Evolutionary conservation across 2,797 vertebrate genomes (phyloP).

Genomic region (Heterohyrax brucei): DNA sequence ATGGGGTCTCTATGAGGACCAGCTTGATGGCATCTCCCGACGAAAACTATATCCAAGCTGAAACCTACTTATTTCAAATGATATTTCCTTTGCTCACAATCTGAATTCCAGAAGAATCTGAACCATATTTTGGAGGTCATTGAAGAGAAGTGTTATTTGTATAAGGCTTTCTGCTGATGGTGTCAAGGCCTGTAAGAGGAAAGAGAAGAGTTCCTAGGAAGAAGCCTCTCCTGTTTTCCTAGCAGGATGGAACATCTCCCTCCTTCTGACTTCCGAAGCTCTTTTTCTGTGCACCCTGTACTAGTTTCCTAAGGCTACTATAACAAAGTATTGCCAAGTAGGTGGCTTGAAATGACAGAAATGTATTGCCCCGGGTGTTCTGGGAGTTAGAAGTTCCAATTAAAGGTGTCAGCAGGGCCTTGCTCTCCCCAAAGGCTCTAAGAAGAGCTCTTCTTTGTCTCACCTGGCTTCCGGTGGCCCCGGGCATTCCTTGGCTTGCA

Average conservation of each 20-base stretch:
- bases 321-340: too few relatives aligned
- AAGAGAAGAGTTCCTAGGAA: not conserved
- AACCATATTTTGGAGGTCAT: not conserved
- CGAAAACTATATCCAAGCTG: constrained; percentile 37
- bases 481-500: too few relatives aligned
- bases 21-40: too few relatives aligned
- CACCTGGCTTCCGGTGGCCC: too few relatives aligned
- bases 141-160: not conserved
- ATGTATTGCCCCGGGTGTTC: too few relatives aligned
- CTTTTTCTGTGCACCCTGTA: not conserved
- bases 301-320: too few relatives aligned
- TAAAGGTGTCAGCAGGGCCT: too few relatives aligned
- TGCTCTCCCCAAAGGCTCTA: too few relatives aligned
- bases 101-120: constrained; percentile 51
- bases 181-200: not conserved
- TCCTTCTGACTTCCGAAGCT: not conserved
- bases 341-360: too few relatives aligned
- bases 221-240: not conserved
- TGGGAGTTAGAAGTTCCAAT: too few relatives aligned
- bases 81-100: constrained; percentile 13
- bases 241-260: not conserved
- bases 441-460: too few relatives aligned
- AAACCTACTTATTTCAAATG: constrained; percentile 3
- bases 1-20: too few relatives aligned
- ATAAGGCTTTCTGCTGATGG: not conserved